Base-by-base conservation (phyloP, 2,888 invertebrate species). In the Sarcophaga variegata region DNA sequence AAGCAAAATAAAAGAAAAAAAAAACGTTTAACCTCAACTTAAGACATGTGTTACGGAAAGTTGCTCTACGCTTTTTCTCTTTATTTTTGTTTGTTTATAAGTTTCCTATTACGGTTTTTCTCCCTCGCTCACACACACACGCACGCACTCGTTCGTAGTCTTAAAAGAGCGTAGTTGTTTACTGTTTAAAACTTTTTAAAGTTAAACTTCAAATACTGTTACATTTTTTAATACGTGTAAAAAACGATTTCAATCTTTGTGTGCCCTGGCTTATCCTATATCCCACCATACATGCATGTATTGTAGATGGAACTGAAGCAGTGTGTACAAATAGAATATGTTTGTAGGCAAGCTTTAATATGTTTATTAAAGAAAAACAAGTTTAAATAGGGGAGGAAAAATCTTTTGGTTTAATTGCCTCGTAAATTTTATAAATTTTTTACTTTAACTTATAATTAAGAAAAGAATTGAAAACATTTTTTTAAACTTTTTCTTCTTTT, bases 21-120 rank as follows among this genome's bases (percentile, higher is more conserved):
- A 72, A 54, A 63, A 62, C 67, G 60, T 75, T 74, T 81, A 78
- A 81, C 78, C 81, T 59, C 77, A 75, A 63, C 69, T 75, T 60
- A 78, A 69, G 70, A 75, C 78, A 85, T 81, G 64, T 85, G 77
- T 78, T 74, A 81, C 85, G 14, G 11, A 81, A 72, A 77, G 25
- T 78, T 83, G 72, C 5, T 60, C 11, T 62, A 0, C 14, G 17
- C 12, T 60, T 66, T 45, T 37, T 72, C 17, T 5, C 22, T 60
- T 60, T 45, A 12, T 69, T 78, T 37, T 66, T 37, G 37, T 37
- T 37, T 37, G 37, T 37, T 37, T 47, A 69, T 6, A 62, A 62
- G 17, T 67, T 77, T 78, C 20, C 3, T 69, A 45, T 62, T 14
- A 14, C 14, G 1, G 11, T 14, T 49, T 49, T 49, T 49, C 49